Conservation (phyloP, 2,888 invertebrate species). For the Anodontia alba region DNA sequence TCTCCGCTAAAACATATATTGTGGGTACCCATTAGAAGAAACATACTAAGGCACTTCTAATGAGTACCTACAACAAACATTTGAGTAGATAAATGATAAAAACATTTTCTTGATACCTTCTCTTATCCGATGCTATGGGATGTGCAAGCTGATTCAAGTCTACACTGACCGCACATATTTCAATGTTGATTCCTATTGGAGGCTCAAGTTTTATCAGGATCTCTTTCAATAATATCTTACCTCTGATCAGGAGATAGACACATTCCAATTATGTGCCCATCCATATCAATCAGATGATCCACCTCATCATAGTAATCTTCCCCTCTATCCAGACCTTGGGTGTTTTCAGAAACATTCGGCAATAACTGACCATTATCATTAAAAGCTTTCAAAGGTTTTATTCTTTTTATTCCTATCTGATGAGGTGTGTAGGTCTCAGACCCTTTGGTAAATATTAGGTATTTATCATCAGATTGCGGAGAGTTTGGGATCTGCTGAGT, state of each 20-base stretch:
- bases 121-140: too few relatives aligned
- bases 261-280: conserved; percentile 95
- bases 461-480: conserved; percentile 86
- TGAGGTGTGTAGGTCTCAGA: conserved; percentile 94
- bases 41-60: too few relatives aligned
- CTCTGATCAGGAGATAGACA: conserved; percentile 93
- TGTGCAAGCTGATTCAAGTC: too few relatives aligned
- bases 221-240: too few relatives aligned
- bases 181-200: too few relatives aligned
- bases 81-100: too few relatives aligned
- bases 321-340: conserved; percentile 64
- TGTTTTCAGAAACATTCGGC: conserved; percentile 74
- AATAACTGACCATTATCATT: conserved; percentile 58
- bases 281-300: conserved; percentile 92
- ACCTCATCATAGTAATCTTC: conserved; percentile 87
- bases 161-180: too few relatives aligned
- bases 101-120: too few relatives aligned
- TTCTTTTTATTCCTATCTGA: conserved; percentile 90
- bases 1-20: too few relatives aligned
- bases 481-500: neutral
- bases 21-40: too few relatives aligned
- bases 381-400: conserved; percentile 87
- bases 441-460: conserved; percentile 93
- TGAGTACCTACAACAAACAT: too few relatives aligned
- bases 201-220: too few relatives aligned